Conservation (phyloP, 2,888 invertebrate species). For the Lepidochitona cinerea region DNA sequence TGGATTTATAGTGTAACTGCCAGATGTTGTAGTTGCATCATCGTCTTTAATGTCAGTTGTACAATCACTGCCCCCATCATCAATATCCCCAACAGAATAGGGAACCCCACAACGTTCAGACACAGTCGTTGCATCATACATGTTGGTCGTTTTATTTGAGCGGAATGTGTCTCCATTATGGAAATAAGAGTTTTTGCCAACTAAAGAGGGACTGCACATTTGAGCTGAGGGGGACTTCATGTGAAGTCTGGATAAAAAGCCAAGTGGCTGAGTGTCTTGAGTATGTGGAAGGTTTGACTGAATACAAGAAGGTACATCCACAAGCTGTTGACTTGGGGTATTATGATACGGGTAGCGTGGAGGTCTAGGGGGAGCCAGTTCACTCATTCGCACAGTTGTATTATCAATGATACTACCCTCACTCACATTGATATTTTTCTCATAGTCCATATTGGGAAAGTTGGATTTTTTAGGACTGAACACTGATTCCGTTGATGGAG, state of each 20-base stretch:
- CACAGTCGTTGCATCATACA: constrained; percentile 1
- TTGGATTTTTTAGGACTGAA: neutral
- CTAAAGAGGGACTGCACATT: constrained; percentile 7
- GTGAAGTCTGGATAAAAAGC: neutral
- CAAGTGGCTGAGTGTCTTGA: neutral
- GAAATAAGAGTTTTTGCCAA: neutral
- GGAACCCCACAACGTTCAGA: neutral
- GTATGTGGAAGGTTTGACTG: neutral
- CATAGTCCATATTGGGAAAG: neutral
- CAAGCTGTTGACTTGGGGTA: neutral
- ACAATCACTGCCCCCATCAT: constrained; percentile 9
- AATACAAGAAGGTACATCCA: neutral
- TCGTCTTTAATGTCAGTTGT: constrained; percentile 45
- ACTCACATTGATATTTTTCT: constrained; percentile 6
- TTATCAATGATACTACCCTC: constrained; percentile 4
- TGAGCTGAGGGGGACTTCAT: constrained; percentile 8
- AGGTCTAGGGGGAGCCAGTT: neutral
- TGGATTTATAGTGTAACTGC: constrained; percentile 66
- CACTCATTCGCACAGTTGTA: too few relatives aligned
- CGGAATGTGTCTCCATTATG: neutral
- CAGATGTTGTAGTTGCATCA: constrained; percentile 61
- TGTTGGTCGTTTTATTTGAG: neutral
- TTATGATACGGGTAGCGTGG: neutral
- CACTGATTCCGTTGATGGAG: neutral
- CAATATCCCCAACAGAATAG: constrained; percentile 5